A percentile compares a stretch with the other conserved stretches of the same genome.
phyloP scores from a whole-genome alignment of 2,888 invertebrate species.

The Dendrolimus pini region DNA sequence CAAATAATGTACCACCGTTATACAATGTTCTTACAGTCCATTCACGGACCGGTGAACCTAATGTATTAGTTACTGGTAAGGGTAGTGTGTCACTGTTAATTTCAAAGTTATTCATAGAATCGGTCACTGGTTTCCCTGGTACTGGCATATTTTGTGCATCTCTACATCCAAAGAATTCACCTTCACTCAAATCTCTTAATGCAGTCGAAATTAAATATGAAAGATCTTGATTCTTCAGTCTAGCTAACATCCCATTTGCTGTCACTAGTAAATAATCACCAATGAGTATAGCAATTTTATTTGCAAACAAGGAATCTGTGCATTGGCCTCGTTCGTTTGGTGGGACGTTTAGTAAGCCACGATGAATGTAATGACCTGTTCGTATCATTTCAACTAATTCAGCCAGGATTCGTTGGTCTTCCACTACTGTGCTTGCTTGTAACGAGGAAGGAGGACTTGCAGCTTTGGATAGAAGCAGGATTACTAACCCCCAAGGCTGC shows the following conservation, averaged over 20 bases:
- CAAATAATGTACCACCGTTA: constrained; percentile 80
- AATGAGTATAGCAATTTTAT: constrained; percentile 90
- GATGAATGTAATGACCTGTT: constrained; percentile 89
- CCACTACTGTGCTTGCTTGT: constrained; percentile 74
- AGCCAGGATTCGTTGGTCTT: constrained; percentile 65
- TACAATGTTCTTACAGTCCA: constrained; percentile 85
- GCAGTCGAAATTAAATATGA: constrained; percentile 89
- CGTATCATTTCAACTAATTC: constrained; percentile 93
- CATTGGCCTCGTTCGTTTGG: constrained; percentile 67
- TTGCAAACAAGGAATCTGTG: constrained; percentile 86
- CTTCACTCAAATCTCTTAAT: constrained; percentile 87
- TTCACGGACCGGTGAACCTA: constrained; percentile 79
- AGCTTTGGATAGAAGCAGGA: constrained; percentile 88
- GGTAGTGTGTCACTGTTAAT: constrained; percentile 55
- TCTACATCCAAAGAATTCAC: constrained; percentile 86
- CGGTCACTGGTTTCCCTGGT: constrained; percentile 76
- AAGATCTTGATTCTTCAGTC: constrained; percentile 81
- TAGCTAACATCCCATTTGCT: constrained; percentile 87
- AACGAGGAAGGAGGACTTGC: constrained; percentile 74
- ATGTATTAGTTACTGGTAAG: constrained; percentile 44
- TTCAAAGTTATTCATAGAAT: constrained; percentile 31
- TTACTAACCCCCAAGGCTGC: constrained; percentile 91
- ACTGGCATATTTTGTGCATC: constrained; percentile 85
- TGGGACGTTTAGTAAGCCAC: constrained; percentile 71
- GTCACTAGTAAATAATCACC: constrained; percentile 91